These are phyloP conservation scores for Anniella stebbinsi DNA, from an alignment of 2,797 vertebrate genomes.

Conservation along the genomic window DNA sequence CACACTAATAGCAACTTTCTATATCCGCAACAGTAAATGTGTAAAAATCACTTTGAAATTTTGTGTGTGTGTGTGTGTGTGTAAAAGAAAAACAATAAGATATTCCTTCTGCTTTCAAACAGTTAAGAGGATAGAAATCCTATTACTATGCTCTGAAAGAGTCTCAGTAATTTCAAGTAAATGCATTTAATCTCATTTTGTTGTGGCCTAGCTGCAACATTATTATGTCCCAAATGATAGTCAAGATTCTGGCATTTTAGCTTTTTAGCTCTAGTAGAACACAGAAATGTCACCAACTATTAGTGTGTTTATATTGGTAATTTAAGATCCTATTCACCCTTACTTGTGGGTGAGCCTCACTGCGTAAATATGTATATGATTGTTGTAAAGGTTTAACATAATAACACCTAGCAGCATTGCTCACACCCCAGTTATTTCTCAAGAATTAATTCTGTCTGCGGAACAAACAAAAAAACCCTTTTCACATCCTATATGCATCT, in stretches of 20 bases:
- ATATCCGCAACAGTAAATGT: neutral
- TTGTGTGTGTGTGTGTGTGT: neutral
- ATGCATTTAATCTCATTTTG: neutral
- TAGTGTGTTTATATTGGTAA: neutral
- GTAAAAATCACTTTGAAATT: neutral
- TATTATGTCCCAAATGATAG: neutral
- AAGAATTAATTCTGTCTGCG: neutral
- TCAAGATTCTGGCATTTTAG: neutral
- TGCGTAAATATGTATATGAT: neutral
- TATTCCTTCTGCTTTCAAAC: neutral
- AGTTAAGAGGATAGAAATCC: neutral
- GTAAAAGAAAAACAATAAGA: neutral
- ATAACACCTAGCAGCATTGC: neutral
- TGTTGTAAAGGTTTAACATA: neutral
- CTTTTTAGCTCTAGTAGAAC: neutral
- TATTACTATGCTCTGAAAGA: conserved; percentile 10
- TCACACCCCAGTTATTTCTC: neutral
- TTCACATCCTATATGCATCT: neutral
- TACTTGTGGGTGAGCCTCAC: neutral
- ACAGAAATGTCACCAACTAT: neutral
- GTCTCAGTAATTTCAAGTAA: neutral
- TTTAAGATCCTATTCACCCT: neutral
- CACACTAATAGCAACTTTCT: neutral
- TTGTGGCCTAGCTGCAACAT: conserved; percentile 2
- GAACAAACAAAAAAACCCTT: neutral